Evolutionary conservation across 2,797 vertebrate genomes (phyloP).

Genomic region (Bradypus variegatus): DNA sequence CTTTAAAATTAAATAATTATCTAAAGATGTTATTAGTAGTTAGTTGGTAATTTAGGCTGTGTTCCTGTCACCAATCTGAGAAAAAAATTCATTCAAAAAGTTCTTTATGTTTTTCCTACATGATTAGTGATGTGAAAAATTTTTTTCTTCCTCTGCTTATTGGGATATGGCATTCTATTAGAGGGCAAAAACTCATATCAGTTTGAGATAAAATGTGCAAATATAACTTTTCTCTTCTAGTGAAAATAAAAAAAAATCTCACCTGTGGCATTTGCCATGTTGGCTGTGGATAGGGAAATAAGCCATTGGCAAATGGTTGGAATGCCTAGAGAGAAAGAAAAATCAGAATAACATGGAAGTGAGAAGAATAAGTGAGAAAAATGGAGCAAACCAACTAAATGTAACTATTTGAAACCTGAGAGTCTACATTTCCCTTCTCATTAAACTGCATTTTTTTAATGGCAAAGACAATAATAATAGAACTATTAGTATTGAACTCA

Average conservation of each 20-base stretch:
- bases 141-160: background rate
- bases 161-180: background rate
- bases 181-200: background rate
- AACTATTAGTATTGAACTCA: background rate
- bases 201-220: background rate
- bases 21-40: background rate
- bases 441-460: background rate
- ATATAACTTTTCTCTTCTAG: conserved; percentile 30
- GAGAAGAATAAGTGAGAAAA: background rate
- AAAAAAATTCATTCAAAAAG: conserved; percentile 15
- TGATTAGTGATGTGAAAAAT: background rate
- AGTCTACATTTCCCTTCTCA: background rate
- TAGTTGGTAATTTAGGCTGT: background rate
- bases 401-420: background rate
- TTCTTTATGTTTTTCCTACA: background rate
- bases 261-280: conserved; percentile 52
- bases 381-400: background rate
- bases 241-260: conserved; percentile 1
- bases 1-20: conserved; percentile 33
- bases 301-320: conserved; percentile 45
- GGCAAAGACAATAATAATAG: background rate
- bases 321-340: conserved; percentile 32
- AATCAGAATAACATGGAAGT: background rate
- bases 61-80: background rate
- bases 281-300: conserved; percentile 51